A percentile compares a stretch with the other conserved stretches of the same genome.
Evolutionary conservation across 2,113 vertebrate species (phyloP).

Genomic region (Oenanthe melanoleuca): DNA sequence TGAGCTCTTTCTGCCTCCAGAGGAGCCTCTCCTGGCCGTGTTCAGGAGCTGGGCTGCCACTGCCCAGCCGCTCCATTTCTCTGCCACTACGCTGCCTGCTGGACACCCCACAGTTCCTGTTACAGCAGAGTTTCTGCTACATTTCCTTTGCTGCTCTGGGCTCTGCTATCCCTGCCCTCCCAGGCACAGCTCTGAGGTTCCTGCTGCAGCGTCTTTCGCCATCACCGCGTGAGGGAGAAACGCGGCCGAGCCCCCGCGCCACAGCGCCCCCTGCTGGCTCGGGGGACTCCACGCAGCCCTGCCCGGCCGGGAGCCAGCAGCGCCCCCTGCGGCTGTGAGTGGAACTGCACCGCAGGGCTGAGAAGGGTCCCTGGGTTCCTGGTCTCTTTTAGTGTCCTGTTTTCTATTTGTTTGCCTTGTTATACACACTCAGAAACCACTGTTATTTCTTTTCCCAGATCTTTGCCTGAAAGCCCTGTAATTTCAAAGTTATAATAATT

Average conservation of each 20-base stretch:
- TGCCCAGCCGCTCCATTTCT: background rate
- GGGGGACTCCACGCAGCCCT: background rate
- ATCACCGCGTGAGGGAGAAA: background rate
- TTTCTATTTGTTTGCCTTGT: background rate
- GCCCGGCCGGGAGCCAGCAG: background rate
- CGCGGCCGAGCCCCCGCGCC: rapidly evolving
- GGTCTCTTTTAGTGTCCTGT: no score
- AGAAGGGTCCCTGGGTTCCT: no score
- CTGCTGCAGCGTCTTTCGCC: background rate
- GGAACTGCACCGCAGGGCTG: background rate
- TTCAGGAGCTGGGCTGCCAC: background rate
- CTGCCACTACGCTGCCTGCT: background rate
- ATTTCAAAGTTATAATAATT: background rate
- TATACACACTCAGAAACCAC: rapidly evolving
- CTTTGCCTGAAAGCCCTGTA: background rate
- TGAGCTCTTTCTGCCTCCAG: rapidly evolving
- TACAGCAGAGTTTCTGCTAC: background rate
- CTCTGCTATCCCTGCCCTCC: rapidly evolving
- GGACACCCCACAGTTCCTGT: rapidly evolving
- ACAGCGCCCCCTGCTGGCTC: background rate
- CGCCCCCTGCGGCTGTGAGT: rapidly evolving
- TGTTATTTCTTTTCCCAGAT: rapidly evolving
- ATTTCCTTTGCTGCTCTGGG: background rate
- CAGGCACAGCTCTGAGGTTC: rapidly evolving
- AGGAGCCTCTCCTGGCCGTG: rapidly evolving